Base-by-base conservation (phyloP, 2,113 vertebrate genomes). In the Phodopus roborovskii region DNA sequence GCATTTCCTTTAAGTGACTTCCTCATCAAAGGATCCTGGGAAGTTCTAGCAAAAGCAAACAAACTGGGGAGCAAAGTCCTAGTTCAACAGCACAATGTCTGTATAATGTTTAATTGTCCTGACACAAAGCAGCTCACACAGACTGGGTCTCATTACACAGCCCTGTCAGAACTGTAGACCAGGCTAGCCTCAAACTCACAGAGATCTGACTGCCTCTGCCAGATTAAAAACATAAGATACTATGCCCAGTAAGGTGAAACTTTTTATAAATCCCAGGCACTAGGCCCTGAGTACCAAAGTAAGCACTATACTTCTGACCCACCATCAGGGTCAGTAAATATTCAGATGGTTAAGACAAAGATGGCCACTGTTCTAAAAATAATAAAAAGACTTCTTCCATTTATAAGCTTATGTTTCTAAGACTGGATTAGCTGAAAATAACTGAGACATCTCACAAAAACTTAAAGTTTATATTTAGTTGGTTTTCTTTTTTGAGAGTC, bases 341-440 rank as follows among this genome's bases (percentile, higher is more conserved):
- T 48, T 81, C 71, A 33, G 39, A 83, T 30, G 58, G n/a, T 64
- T 92, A 58, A 39, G 73, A 86, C 77, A 88, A 26, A 74, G 66
- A 79, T n/a, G 71, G 73, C 60, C 82, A 73, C 39, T 48, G 13
- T 68, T 87, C 78, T 84, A 95, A 96, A 95, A 64, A 85, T 26
- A 88, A 93, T n/a, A 75, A 1, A 74, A 74, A 73, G 48, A 77
- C 74, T 66, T 71, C 83, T 82, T 87, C 88, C 39, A 81, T 91
- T 93, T 79, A 92, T 66, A 24, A 78, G 39, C 42, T 95, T 74
- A 62, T 30, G 58, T 96, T 95, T 96, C 90, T 36, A 95, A 95
- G 60, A 84, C n/a, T 93, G 10, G 24, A 87, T 94, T 94, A 96
- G 75, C 66, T 85, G 75, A 73, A 92, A 97, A 48, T 90, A 95